Base-by-base conservation (phyloP, 2,888 invertebrate species). In the Latrodectus hesperus region DNA sequence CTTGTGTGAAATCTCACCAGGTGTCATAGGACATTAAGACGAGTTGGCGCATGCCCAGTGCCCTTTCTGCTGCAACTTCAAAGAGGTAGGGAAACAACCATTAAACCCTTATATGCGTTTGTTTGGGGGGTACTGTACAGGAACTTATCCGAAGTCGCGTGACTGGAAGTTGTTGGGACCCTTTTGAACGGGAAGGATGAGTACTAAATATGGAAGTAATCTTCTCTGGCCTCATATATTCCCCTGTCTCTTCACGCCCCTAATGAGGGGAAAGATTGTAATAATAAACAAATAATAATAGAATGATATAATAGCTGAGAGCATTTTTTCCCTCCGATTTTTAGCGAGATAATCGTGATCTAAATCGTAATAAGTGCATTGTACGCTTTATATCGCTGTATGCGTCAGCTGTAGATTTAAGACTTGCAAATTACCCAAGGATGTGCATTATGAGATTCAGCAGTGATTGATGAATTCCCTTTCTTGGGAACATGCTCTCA, bases 11-110 rank as follows among this genome's bases (percentile, higher is more conserved):
- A 82, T 67, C 75, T 14, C 68, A 14, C 67, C 82, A 82, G 82
- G 75, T 82, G 82, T 82, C 68, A 65, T n/a, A 38, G 53, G 53
- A 49, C 80, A 81, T 81, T 75, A 75, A 74, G 67, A 70, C 70
- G 55, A 70, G 52, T 75, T 49, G 82, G 74, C 55, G 68, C 68
- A 76, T 38, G 53, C 16, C 55, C 53, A 17, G 17, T 22, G 71
- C 55, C 22, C 49, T 12, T 11, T 51, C 11, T 53, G 60, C 11
- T 53, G 60, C 22, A 11, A n/a, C 16, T 22, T 17, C 22, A 12
- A 51, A 74, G 9, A 12, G 67, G 55, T 64, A 67, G 73, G 51
- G 67, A 64, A 81, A 72, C 81, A 81, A 72, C 81, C 73, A 81
- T 82, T 82, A 75, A 60, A n/a, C 82, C 70, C 38, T 14, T 55